Evolutionary conservation across 2,888 invertebrate species (phyloP).

Genomic region (Polymixis lichenea): DNA sequence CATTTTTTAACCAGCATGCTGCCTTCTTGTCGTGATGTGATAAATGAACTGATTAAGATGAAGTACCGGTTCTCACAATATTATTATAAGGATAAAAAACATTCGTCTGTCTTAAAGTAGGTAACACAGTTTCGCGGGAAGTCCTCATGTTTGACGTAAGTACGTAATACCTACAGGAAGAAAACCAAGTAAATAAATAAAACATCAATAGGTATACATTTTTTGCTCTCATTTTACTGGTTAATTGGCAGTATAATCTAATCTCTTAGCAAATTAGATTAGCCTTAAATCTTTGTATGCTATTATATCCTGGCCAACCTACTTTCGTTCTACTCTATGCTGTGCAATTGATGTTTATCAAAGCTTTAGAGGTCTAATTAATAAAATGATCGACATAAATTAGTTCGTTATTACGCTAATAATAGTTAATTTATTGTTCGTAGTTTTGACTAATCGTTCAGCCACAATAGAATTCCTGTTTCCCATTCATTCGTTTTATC

Average conservation of each 20-base stretch:
- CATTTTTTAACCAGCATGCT: constrained; percentile 60
- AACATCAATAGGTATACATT: not conserved
- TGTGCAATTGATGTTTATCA: constrained; percentile 18
- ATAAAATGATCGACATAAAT: constrained; percentile 14
- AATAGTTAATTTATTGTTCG: constrained; percentile 21
- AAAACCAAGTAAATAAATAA: constrained; percentile 6
- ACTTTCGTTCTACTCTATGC: constrained; percentile 37
- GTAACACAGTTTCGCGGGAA: constrained; percentile 37
- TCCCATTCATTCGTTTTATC: constrained; percentile 17
- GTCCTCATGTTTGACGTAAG: constrained; percentile 16
- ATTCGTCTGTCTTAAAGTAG: not conserved
- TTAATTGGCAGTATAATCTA: constrained; percentile 35
- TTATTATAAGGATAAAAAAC: constrained; percentile 51
- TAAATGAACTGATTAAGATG: constrained; percentile 57
- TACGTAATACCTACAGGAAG: constrained; percentile 7
- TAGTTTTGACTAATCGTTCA: constrained; percentile 19
- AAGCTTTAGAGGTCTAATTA: constrained; percentile 1
- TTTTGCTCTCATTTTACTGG: constrained; percentile 23
- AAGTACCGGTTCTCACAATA: constrained; percentile 54
- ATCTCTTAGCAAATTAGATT: constrained; percentile 39
- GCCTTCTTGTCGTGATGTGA: constrained; percentile 58
- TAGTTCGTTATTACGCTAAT: constrained; percentile 8
- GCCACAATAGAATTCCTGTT: constrained; percentile 13
- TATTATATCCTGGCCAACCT: constrained; percentile 25
- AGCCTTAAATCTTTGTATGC: constrained; percentile 13